Percentiles rank a stretch among this genome's conserved stretches.
Evolutionary conservation across 1,140 invertebrate genomes (phyloP).

Genomic region (Hylaeus volcanicus): DNA sequence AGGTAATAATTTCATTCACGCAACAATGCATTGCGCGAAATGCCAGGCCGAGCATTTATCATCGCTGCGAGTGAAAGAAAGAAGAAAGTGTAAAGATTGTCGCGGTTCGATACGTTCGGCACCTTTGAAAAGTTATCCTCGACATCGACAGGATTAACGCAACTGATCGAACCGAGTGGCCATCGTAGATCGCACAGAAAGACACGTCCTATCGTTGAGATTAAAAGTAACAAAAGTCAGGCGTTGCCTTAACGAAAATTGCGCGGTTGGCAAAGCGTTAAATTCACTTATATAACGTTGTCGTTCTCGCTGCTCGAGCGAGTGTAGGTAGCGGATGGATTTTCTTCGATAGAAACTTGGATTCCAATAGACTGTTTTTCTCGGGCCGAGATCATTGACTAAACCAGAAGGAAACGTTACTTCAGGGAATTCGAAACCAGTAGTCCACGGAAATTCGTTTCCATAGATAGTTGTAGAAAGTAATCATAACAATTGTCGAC

Average conservation of each 20-base stretch:
- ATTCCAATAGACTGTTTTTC: not conserved
- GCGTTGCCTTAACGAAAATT: too few relatives aligned
- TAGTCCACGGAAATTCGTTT: not conserved
- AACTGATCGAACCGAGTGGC: not conserved
- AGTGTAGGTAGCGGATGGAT: not conserved
- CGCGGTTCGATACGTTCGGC: constrained; percentile 19
- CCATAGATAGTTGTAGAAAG: not conserved
- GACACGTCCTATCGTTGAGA: too few relatives aligned
- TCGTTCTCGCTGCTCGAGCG: not conserved
- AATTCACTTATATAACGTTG: not conserved
- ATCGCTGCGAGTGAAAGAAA: constrained; percentile 23
- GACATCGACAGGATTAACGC: not conserved
- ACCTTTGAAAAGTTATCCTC: not conserved
- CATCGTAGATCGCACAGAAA: not conserved
- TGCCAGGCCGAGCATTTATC: not conserved
- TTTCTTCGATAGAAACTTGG: not conserved
- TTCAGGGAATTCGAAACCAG: not conserved
- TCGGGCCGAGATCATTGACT: not conserved
- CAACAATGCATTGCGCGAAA: not conserved
- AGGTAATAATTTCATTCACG: not conserved
- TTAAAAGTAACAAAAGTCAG: too few relatives aligned
- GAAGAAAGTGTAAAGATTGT: constrained; percentile 38
- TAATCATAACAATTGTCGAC: not conserved
- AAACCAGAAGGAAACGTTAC: too few relatives aligned
- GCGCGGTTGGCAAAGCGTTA: not conserved